Conservation (phyloP, 2,888 invertebrate genomes). For the Cacoxenus indagator region DNA sequence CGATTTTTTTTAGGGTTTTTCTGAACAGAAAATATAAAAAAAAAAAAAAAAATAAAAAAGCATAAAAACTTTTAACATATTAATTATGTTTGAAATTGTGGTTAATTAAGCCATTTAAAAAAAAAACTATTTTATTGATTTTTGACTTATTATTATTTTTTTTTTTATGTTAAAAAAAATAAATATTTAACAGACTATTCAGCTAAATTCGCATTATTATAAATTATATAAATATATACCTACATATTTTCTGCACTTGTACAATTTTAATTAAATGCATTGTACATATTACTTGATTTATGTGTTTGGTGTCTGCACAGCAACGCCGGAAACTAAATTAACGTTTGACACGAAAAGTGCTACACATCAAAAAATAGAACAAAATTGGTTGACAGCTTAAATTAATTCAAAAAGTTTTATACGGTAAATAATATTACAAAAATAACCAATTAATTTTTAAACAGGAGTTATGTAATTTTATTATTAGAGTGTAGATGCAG, state of each 20-base stretch:
- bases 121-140: not conserved
- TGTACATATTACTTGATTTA: slow-evolving; percentile 53
- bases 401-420: not conserved
- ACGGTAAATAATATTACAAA: too few species aligned
- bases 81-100: not conserved
- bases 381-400: not conserved
- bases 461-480: too few species aligned
- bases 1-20: too few species aligned
- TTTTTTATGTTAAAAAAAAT: not conserved
- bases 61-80: too few species aligned
- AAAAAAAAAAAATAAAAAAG: too few species aligned
- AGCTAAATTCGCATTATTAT: not conserved
- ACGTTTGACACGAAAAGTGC: slow-evolving; percentile 33
- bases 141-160: not conserved
- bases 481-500: too few species aligned
- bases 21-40: too few species aligned
- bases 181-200: not conserved
- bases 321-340: slow-evolving; percentile 50
- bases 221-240: not conserved
- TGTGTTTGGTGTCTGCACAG: slow-evolving; percentile 8
- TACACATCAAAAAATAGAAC: not conserved
- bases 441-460: too few species aligned
- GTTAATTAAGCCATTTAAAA: slow-evolving; percentile 4
- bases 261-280: slow-evolving; percentile 52
- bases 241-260: slow-evolving; percentile 24